Conservation (phyloP, 2,888 invertebrate genomes). For the Leptopilina myrica region DNA sequence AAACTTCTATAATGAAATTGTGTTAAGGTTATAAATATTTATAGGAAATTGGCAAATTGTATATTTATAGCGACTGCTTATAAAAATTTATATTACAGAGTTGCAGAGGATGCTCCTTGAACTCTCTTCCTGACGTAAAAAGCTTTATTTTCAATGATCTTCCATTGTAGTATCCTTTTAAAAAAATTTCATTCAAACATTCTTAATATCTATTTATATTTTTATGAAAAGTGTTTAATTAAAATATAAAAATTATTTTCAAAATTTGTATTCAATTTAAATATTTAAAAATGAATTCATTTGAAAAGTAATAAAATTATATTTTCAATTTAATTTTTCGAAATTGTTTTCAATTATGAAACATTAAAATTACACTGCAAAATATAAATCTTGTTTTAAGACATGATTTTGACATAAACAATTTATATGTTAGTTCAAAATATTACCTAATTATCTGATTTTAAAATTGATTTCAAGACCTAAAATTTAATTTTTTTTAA, state of each 20-base stretch:
- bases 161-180: constrained; percentile 80
- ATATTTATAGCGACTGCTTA: background rate
- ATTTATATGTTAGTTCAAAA: too few species aligned
- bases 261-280: too few species aligned
- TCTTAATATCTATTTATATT: background rate
- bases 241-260: background rate
- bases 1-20: background rate
- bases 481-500: too few species aligned
- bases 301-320: too few species aligned
- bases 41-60: background rate
- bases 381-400: too few species aligned
- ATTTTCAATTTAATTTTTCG: too few species aligned
- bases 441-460: too few species aligned
- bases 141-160: constrained; percentile 83
- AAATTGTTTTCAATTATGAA: too few species aligned
- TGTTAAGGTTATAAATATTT: constrained; percentile 5
- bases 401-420: too few species aligned
- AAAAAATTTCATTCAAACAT: constrained; percentile 41
- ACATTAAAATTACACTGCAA: background rate
- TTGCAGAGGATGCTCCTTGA: constrained; percentile 84
- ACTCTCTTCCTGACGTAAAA: constrained; percentile 83
- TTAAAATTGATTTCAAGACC: too few species aligned
- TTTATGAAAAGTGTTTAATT: background rate
- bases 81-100: constrained; percentile 77
- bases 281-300: too few species aligned